phyloP scores from a whole-genome alignment of 2,113 vertebrate genomes.

The Cromileptes altivelis region DNA sequence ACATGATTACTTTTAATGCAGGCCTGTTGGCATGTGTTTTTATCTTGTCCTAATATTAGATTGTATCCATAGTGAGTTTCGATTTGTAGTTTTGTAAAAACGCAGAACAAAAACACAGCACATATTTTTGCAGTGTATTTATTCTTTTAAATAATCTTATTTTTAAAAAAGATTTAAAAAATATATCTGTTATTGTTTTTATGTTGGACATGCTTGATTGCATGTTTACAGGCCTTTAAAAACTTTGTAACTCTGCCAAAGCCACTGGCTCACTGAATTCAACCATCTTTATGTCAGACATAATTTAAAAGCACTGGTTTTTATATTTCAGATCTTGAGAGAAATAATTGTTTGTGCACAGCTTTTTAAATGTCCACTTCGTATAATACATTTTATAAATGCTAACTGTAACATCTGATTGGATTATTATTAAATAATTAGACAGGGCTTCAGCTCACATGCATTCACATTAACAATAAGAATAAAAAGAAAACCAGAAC shows the following conservation, averaged over 20 bases:
- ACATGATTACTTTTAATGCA: not conserved
- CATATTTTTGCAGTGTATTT: not conserved
- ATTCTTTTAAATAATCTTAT: not conserved
- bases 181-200: conserved; percentile 12
- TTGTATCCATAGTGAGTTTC: conserved; percentile 24
- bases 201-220: conserved; percentile 3
- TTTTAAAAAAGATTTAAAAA: not conserved
- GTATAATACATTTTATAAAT: not conserved
- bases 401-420: not conserved
- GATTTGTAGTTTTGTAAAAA: conserved; percentile 30
- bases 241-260: conserved; percentile 56
- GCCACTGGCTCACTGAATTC: conserved; percentile 39
- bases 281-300: conserved; percentile 21
- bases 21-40: conserved; percentile 44
- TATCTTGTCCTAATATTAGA: not conserved
- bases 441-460: not conserved
- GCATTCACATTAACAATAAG: conserved; percentile 2
- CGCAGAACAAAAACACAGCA: not conserved
- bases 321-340: not conserved
- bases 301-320: not conserved
- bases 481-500: not conserved
- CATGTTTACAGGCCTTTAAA: conserved; percentile 51
- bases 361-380: conserved; percentile 5
- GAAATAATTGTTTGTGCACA: conserved; percentile 11
- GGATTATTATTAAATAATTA: not conserved